These are phyloP conservation scores for Apoda limacodes DNA, from an alignment of 2,888 invertebrate species.

Conservation along the genomic window DNA sequence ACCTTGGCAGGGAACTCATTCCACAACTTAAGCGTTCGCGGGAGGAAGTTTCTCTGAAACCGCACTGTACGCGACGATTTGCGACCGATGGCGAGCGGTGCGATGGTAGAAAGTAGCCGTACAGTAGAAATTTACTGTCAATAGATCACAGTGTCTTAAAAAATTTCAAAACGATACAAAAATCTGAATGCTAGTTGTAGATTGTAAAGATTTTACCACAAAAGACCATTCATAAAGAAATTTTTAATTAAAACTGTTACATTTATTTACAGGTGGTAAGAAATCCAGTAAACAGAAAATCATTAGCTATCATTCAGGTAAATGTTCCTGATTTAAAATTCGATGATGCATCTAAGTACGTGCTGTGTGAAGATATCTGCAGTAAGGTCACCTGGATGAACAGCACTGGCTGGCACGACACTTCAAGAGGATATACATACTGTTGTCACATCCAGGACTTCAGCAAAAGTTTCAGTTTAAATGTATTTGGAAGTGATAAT, in stretches of 20 bases:
- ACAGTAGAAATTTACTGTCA: neutral
- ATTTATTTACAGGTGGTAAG: conserved; percentile 32
- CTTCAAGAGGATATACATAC: conserved; percentile 30
- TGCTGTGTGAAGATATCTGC: conserved; percentile 36
- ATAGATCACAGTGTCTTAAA: neutral
- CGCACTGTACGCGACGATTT: no score
- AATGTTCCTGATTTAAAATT: conserved; percentile 33
- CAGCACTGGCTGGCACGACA: conserved; percentile 26
- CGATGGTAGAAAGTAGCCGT: neutral
- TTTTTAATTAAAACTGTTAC: neutral
- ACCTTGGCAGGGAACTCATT: no score
- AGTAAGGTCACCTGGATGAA: conserved; percentile 29
- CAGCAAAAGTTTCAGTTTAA: conserved; percentile 24
- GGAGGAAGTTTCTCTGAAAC: no score
- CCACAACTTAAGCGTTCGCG: no score
- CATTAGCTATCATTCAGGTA: conserved; percentile 39
- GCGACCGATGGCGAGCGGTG: no score
- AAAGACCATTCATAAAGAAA: neutral
- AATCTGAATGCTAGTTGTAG: neutral
- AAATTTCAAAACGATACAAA: neutral
- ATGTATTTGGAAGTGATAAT: no score
- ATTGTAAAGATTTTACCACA: neutral
- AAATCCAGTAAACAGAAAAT: conserved; percentile 23
- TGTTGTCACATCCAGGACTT: conserved; percentile 36
- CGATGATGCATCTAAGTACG: conserved; percentile 18